phyloP scores from a whole-genome alignment of 2,113 vertebrate species.

The Myiopsitta monachus region DNA sequence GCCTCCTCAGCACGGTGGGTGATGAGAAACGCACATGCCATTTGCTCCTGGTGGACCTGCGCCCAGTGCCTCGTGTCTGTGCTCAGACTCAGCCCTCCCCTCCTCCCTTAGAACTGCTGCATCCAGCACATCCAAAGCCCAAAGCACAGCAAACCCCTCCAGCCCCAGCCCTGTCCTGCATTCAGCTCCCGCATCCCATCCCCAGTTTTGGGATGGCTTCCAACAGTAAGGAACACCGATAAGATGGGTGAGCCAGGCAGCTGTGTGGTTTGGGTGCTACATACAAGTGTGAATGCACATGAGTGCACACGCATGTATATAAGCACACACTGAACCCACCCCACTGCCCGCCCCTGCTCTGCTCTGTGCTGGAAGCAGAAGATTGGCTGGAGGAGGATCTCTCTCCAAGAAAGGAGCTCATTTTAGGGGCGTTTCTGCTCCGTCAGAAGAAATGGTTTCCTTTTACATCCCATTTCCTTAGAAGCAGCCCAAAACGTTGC shows the following conservation, averaged over 20 bases:
- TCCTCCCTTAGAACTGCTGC: neutral
- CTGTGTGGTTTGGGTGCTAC: neutral
- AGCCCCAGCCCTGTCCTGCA: neutral
- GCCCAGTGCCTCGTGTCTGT: neutral
- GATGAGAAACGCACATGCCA: fast-evolving
- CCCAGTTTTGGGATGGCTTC: fast-evolving
- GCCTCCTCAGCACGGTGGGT: neutral
- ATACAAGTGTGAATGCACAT: fast-evolving
- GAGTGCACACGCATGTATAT: neutral
- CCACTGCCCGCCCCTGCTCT: neutral
- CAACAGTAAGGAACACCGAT: fast-evolving
- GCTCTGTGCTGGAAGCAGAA: constrained; percentile 13
- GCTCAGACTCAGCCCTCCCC: neutral
- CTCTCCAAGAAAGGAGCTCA: neutral
- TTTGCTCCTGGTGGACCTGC: neutral
- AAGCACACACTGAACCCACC: neutral
- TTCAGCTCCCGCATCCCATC: neutral
- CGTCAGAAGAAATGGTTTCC: neutral
- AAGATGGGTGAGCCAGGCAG: neutral
- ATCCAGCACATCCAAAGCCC: fast-evolving
- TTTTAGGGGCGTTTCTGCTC: neutral
- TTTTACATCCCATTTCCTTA: neutral
- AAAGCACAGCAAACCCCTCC: neutral
- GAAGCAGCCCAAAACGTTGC: neutral
- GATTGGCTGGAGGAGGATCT: constrained; percentile 8